phyloP scores from a whole-genome alignment of 2,113 vertebrate genomes.

The Trematomus loennbergii region DNA sequence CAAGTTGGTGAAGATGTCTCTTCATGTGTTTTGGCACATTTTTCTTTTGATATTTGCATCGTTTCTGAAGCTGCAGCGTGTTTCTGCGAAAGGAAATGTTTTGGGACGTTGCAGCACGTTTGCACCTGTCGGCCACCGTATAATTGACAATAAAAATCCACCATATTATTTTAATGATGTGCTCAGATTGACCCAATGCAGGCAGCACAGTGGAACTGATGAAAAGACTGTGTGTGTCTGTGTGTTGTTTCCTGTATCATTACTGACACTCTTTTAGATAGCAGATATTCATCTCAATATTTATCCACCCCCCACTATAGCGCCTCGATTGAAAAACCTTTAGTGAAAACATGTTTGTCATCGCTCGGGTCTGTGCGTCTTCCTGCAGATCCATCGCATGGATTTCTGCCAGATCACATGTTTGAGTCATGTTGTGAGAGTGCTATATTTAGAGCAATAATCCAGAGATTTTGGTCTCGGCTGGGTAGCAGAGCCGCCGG shows the following conservation, averaged over 20 bases:
- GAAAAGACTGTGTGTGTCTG: slow-evolving; percentile 18
- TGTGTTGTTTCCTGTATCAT: slow-evolving; percentile 30
- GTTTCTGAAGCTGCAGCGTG: no score
- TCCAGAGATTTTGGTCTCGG: slow-evolving; percentile 55
- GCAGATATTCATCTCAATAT: slow-evolving; percentile 49
- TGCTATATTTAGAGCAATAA: slow-evolving; percentile 60
- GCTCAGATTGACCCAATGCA: slow-evolving; percentile 57
- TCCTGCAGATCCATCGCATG: slow-evolving; percentile 22
- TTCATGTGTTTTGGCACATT: no score
- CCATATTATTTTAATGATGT: slow-evolving; percentile 63
- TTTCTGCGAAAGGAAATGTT: no score
- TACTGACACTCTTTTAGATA: no score
- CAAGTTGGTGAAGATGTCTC: no score
- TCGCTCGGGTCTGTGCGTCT: not conserved
- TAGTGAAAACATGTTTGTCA: no score
- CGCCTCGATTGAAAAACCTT: not conserved
- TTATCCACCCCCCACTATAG: slow-evolving; percentile 34
- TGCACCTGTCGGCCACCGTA: no score
- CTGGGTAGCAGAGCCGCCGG: slow-evolving; percentile 42
- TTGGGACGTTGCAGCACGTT: no score
- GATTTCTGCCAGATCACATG: slow-evolving; percentile 54
- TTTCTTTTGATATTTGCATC: no score
- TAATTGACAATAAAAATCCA: slow-evolving; percentile 54
- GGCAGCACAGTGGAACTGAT: slow-evolving; percentile 8
- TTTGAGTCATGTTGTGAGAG: slow-evolving; percentile 46